Percentiles rank a stretch among this genome's conserved stretches.
phyloP scores from a whole-genome alignment of 2,797 vertebrate species.

The Melanotaenia trifasciata region DNA sequence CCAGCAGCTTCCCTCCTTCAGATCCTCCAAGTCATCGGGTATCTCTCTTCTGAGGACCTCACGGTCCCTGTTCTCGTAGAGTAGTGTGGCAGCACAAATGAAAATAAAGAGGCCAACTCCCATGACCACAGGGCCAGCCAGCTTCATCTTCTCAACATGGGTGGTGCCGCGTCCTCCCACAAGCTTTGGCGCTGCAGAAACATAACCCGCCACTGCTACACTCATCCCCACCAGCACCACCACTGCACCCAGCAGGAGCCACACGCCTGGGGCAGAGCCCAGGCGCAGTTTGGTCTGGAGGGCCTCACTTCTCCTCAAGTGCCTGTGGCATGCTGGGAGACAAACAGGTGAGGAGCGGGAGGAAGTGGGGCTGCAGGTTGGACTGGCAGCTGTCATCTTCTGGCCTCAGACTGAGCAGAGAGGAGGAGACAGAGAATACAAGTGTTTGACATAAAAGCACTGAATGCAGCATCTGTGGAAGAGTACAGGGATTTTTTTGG shows the following conservation, averaged over 20 bases:
- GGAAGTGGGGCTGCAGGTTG: slow-evolving; percentile 65
- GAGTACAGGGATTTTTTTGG: slow-evolving; percentile 4
- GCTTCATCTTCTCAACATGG: slow-evolving; percentile 89
- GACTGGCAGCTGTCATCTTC: slow-evolving; percentile 78
- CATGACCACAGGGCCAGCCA: slow-evolving; percentile 94
- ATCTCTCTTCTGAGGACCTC: slow-evolving; percentile 76
- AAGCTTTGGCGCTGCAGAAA: slow-evolving; percentile 57
- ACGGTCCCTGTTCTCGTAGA: slow-evolving; percentile 94
- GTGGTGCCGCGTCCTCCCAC: slow-evolving; percentile 64
- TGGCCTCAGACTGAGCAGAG: slow-evolving; percentile 62
- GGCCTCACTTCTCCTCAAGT: slow-evolving; percentile 52
- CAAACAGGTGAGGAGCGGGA: slow-evolving; percentile 60
- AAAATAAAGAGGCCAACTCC: slow-evolving; percentile 96
- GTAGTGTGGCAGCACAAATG: slow-evolving; percentile 96
- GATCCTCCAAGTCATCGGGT: slow-evolving; percentile 61
- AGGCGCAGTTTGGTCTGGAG: slow-evolving; percentile 86
- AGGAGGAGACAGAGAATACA: slow-evolving; percentile 5
- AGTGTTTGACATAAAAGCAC: not conserved
- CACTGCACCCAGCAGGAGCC: slow-evolving; percentile 88
- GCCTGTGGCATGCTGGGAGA: slow-evolving; percentile 60
- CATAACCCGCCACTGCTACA: slow-evolving; percentile 91
- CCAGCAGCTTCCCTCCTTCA: slow-evolving; percentile 68
- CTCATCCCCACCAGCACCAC: slow-evolving; percentile 92
- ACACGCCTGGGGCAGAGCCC: slow-evolving; percentile 90
- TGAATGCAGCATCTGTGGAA: slow-evolving; percentile 28